Conservation (phyloP, 2,888 invertebrate species). For the Eutolmus rufibarbis region DNA sequence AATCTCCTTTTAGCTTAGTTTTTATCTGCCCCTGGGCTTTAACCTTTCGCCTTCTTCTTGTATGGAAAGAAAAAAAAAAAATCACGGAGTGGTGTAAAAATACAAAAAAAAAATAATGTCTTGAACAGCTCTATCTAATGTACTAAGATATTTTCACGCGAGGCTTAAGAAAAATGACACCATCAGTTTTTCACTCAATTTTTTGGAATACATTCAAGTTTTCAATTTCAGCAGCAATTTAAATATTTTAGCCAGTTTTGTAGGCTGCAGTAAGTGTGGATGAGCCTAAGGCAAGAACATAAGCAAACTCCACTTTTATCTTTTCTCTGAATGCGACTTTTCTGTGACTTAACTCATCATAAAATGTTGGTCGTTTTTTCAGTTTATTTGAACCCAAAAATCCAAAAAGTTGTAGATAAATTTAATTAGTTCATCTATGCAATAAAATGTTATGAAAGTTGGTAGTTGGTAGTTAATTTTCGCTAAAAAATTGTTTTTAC, state of each 20-base stretch:
- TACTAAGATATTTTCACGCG: background rate
- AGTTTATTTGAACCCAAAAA: background rate
- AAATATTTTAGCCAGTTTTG: background rate
- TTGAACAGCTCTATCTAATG: background rate
- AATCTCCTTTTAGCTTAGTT: background rate
- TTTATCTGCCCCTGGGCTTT: constrained; percentile 3
- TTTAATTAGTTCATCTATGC: background rate
- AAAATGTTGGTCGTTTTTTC: background rate
- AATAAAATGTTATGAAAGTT: too few relatives aligned
- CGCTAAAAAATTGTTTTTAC: too few relatives aligned
- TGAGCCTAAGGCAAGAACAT: background rate
- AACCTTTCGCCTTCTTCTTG: background rate
- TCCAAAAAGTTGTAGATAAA: background rate
- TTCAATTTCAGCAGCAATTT: background rate
- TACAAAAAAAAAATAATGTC: background rate
- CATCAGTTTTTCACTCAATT: background rate
- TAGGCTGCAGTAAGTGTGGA: background rate
- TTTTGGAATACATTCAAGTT: background rate
- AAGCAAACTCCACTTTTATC: background rate
- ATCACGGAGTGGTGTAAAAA: background rate
- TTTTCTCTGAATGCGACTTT: background rate
- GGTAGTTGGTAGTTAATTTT: too few relatives aligned
- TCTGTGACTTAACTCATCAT: background rate
- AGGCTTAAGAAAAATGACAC: background rate
- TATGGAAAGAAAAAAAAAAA: background rate